These are phyloP conservation scores for Lacanobia oleracea DNA, from an alignment of 2,888 invertebrate species.

Conservation along the genomic window DNA sequence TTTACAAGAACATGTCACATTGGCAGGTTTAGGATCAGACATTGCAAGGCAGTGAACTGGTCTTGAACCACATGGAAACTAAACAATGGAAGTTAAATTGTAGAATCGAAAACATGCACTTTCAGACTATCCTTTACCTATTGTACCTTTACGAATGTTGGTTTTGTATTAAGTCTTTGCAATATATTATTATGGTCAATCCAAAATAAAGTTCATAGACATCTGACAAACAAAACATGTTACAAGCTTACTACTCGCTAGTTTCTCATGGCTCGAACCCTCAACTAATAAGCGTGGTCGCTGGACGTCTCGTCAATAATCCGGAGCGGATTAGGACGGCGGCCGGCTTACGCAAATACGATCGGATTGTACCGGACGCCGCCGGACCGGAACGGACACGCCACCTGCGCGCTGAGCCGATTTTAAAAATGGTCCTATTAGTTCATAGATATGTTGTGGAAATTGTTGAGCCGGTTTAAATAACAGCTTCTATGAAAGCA, in stretches of 20 bases:
- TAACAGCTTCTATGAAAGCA: background rate
- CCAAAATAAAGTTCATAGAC: too few species aligned
- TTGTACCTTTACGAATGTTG: too few species aligned
- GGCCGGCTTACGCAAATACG: slow-evolving; percentile 86
- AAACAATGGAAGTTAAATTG: too few species aligned
- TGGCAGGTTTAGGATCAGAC: background rate
- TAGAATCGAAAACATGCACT: too few species aligned
- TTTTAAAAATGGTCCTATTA: slow-evolving; percentile 61
- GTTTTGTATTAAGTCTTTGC: too few species aligned
- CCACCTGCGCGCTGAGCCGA: slow-evolving; percentile 59
- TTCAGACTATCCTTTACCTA: too few species aligned
- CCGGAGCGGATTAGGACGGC: slow-evolving; percentile 78
- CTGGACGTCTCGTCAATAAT: slow-evolving; percentile 81
- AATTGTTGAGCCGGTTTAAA: slow-evolving; percentile 18
- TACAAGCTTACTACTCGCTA: slow-evolving; percentile 11
- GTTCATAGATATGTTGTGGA: slow-evolving; percentile 31
- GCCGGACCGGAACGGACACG: slow-evolving; percentile 59
- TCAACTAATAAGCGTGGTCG: slow-evolving; percentile 72
- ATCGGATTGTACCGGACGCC: slow-evolving; percentile 73
- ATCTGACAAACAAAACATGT: background rate
- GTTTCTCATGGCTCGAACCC: slow-evolving; percentile 3
- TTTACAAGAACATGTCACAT: background rate
- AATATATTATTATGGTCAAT: too few species aligned
- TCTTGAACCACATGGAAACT: too few species aligned
- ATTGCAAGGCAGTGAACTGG: too few species aligned